A percentile compares a stretch with the other conserved stretches of the same genome.
Conservation (phyloP, 53 echinoderm and acorn worm genomes). For the Astropecten irregularis region DNA sequence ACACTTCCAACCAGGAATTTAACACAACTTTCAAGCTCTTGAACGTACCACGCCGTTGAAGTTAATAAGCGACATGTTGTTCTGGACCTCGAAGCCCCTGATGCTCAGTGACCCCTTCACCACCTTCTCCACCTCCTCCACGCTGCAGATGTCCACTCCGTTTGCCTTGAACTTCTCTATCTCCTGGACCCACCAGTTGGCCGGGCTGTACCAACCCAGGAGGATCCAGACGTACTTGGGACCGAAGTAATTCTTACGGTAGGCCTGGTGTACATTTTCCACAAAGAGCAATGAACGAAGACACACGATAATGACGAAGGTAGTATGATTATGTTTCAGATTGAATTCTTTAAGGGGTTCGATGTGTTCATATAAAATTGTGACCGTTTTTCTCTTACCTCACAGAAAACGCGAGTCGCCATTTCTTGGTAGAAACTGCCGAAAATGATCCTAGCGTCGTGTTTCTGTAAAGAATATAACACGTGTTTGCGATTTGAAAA, state of each 20-base stretch:
- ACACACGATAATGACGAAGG: no score
- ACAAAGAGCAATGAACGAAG: no score
- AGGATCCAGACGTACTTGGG: conserved; percentile 72
- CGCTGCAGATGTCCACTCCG: conserved; percentile 37
- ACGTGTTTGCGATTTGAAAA: no score
- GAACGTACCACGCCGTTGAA: conserved; percentile 71
- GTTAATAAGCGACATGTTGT: conserved; percentile 59
- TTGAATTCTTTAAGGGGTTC: no score
- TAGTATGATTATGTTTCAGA: no score
- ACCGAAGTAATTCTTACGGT: conserved; percentile 55
- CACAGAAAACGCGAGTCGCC: conserved; percentile 63
- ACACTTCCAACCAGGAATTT: no score
- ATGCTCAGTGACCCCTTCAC: conserved; percentile 65
- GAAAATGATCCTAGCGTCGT: conserved; percentile 72
- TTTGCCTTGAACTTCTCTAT: conserved; percentile 22
- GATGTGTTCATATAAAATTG: no score
- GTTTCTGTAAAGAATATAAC: no score
- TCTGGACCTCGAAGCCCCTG: conserved; percentile 74
- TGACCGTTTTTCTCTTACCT: conserved; percentile 38
- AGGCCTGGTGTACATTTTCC: conserved; percentile 34
- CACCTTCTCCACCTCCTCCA: conserved; percentile 58
- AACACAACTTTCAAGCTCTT: no score
- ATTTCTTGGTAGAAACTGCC: conserved; percentile 58
- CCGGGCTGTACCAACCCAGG: conserved; percentile 69
- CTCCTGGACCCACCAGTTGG: conserved; percentile 66